Base-by-base conservation (phyloP, 2,113 vertebrate species). In the Deroptyus accipitrinus region DNA sequence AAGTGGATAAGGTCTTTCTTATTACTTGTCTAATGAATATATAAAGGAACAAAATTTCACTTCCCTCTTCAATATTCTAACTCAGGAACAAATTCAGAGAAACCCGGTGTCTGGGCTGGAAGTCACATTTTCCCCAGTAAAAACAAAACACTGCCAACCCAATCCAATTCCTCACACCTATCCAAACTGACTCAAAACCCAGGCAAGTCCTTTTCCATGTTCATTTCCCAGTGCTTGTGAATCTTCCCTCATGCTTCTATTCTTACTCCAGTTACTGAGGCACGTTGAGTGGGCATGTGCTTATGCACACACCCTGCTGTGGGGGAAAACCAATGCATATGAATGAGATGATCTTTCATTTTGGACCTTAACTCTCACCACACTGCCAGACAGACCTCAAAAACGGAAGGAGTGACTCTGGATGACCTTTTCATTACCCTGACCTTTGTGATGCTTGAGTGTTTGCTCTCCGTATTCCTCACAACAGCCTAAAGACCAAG, bases 231-330 rank as follows among this genome's bases (percentile, higher is more conserved):
- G 75, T 14, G 17, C 30, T 73, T 5, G 3, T 42, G 79, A 83
- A 70, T 76, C 52, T 74, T 83, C 51, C 62, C 30, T 84, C 52
- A 20, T 17, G 14, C 64, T 72, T 67, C 79, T 83, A 35, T 41
- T 84, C 59, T 77, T 69, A 30, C 22, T 62, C 7, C 17, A 52
- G 64, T 37, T 52, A 25, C 41, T 15, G 19, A 13, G 46, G 52
- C 41, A 35, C 0, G 0, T 2, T 49, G 33, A 54, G 57, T 9
- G 13, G 73, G 59, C 28, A 33, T 3, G 6, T 55, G 28, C 3
- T 0, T 20, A 35, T 3, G 16, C 20, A 20, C 16, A 17, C 37
- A 44, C 24, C 7, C 9, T 37, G 13, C 67, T 52, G 24, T 9
- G 39, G 49, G 9, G 17, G 27, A 49, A 83, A 87, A 44, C 5